A percentile compares a stretch with the other conserved stretches of the same genome.
Conservation (phyloP, 2,888 invertebrate genomes). For the Chorisops tibialis region DNA sequence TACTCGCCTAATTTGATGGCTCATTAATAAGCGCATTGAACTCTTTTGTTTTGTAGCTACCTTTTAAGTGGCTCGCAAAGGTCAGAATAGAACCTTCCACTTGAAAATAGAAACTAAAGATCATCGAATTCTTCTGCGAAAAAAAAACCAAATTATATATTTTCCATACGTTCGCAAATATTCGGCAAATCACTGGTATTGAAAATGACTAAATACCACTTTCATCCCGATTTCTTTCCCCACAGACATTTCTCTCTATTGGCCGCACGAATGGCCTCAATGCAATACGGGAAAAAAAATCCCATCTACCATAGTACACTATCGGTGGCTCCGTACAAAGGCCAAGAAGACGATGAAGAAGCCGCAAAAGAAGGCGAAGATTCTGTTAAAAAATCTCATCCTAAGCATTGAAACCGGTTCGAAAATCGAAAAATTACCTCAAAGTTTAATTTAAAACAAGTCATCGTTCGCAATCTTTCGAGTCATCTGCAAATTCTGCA, state of each 20-base stretch:
- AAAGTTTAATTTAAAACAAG: constrained; percentile 24
- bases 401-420: constrained; percentile 23
- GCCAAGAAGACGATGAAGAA: neutral
- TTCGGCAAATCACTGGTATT: neutral
- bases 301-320: neutral
- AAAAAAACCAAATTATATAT: neutral
- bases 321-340: neutral
- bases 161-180: constrained; percentile 5
- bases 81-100: neutral
- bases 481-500: constrained; percentile 22
- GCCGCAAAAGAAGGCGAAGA: neutral
- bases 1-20: neutral
- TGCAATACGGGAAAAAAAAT: constrained; percentile 10
- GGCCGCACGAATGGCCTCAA: constrained; percentile 5
- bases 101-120: neutral
- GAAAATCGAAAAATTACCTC: constrained; percentile 1
- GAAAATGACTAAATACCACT: constrained; percentile 5
- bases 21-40: neutral
- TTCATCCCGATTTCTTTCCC: constrained; percentile 14
- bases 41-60: constrained; percentile 15
- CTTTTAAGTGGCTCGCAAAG: neutral
- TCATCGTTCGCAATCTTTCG: constrained; percentile 22
- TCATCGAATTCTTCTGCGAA: neutral
- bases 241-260: neutral
- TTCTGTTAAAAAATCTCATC: constrained; percentile 7